Base-by-base conservation (phyloP, 2,113 vertebrate genomes). In the Zosterops lateralis region DNA sequence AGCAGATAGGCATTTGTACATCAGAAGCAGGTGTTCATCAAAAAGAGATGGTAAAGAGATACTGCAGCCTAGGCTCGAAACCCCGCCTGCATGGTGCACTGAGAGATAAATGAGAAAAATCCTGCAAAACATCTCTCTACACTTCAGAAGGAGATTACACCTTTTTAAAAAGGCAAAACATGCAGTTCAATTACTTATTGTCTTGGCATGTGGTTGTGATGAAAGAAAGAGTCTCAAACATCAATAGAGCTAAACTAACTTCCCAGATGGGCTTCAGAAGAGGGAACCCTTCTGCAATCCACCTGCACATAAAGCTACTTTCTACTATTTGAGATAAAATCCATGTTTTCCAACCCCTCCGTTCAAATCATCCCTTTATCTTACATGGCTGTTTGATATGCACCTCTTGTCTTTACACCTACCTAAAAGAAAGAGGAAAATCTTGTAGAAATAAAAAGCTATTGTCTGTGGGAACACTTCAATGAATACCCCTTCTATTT, bases 1-100 rank as follows among this genome's bases (percentile, higher is more conserved):
- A 98, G 97, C 97, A 98, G 97, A 98, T 96, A 96, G 96, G 98
- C 96, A 98, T 98, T 98, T 98, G 97, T 98, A 97, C 97, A 97
- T 87, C 96, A 94, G 96, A 97, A 98, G 98, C 98, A 99, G 99
- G 99, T 99, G 99, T 98, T 98, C 98, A 96, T 97, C 96, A 98
- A 98, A 97, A 98, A 97, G 98, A 96, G 79, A 97, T 92, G 90
- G 97, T 96, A 97, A 97, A 97, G 93, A 97, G 93, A 96, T 95
- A 96, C 11, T 92, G 96, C 97, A 93, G 95, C 84, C 50, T 66
- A 62, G 96, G 95, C 97, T 98, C 96, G 91, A 97, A 98, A 97
- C 96, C 95, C 92, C 51, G 97, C 98, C 98, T 92, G 68, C 96
- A 65, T 93, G 97, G 97, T 97, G 94, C 83, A 60, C 97, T 94